Percentiles rank a stretch among this genome's conserved stretches.
Conservation (phyloP, 2,797 vertebrate genomes). For the Melopsittacus undulatus region DNA sequence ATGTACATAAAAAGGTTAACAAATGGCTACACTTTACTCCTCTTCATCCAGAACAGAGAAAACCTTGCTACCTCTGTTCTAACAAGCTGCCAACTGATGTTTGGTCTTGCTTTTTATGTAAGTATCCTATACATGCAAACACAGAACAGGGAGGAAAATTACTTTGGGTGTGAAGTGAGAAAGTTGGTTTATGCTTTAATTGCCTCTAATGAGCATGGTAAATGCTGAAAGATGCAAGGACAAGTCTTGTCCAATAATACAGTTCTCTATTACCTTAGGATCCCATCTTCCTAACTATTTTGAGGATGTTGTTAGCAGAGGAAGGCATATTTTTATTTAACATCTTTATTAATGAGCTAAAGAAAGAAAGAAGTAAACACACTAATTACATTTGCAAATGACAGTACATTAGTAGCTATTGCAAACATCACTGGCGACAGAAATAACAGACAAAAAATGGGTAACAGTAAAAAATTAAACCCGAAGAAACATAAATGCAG, state of each 20-base stretch:
- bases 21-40: neutral
- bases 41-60: neutral
- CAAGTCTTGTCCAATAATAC: constrained; percentile 61
- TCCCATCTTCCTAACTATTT: constrained; percentile 60
- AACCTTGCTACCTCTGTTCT: neutral
- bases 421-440: constrained; percentile 55
- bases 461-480: constrained; percentile 13
- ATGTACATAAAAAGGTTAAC: neutral
- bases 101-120: neutral
- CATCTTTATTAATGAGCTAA: constrained; percentile 74
- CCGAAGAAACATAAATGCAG: neutral
- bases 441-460: constrained; percentile 44
- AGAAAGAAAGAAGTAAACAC: constrained; percentile 67
- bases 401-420: constrained; percentile 70
- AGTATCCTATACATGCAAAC: neutral
- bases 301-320: constrained; percentile 67
- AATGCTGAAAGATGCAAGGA: constrained; percentile 51
- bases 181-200: constrained; percentile 57
- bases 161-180: constrained; percentile 29
- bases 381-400: constrained; percentile 74
- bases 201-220: constrained; percentile 33
- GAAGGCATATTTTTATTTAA: constrained; percentile 72
- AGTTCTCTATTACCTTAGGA: constrained; percentile 64
- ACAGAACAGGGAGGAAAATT: neutral
- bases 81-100: neutral